These are phyloP conservation scores for Troides aeacus DNA, from an alignment of 2,888 invertebrate genomes.

Conservation along the genomic window DNA sequence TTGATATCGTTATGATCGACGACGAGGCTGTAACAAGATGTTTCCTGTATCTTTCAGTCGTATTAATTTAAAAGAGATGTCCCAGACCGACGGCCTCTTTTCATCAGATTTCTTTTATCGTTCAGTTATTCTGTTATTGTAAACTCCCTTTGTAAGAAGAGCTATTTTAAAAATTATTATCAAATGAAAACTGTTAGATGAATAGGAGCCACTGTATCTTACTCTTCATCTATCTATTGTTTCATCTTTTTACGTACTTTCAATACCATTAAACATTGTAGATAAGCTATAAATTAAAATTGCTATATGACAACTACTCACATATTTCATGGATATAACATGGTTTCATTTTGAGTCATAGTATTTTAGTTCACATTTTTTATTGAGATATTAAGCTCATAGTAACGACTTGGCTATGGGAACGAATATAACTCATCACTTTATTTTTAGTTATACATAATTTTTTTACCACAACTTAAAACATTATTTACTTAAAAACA, in stretches of 20 bases:
- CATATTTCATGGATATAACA: too few species aligned
- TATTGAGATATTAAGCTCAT: too few species aligned
- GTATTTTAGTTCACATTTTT: too few species aligned
- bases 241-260: not conserved
- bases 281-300: too few species aligned
- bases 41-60: slow-evolving; percentile 24
- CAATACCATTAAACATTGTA: too few species aligned
- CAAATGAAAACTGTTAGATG: not conserved
- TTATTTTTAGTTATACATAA: too few species aligned
- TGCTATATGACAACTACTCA: too few species aligned
- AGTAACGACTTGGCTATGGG: too few species aligned
- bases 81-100: slow-evolving; percentile 7
- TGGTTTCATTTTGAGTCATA: too few species aligned
- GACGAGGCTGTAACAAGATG: slow-evolving; percentile 17
- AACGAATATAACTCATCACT: too few species aligned
- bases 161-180: slow-evolving; percentile 8
- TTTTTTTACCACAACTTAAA: too few species aligned
- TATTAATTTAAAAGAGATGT: slow-evolving; percentile 27
- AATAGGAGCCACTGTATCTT: not conserved
- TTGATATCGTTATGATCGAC: slow-evolving; percentile 6
- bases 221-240: not conserved
- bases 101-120: slow-evolving; percentile 2
- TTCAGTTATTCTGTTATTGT: slow-evolving; percentile 23
- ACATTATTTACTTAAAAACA: too few species aligned
- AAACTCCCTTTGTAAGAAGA: slow-evolving; percentile 1